Conservation (phyloP, 2,888 invertebrate genomes). For the Eledone cirrhosa region DNA sequence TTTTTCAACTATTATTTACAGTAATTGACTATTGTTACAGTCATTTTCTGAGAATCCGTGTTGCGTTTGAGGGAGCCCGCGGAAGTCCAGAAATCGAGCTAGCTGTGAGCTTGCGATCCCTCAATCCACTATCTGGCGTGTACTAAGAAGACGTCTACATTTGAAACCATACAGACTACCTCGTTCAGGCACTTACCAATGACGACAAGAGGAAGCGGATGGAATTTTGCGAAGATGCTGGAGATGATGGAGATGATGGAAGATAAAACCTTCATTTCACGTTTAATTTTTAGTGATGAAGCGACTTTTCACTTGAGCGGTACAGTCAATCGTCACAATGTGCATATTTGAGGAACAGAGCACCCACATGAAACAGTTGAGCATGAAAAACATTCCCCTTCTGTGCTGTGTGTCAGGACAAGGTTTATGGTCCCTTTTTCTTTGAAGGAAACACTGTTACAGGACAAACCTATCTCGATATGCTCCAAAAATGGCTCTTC, state of each 20-base stretch:
- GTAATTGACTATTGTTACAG: too few species aligned
- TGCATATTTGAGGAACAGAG: conserved; percentile 17
- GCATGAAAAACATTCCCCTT: conserved; percentile 9
- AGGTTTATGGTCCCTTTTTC: conserved; percentile 11
- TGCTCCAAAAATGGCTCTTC: conserved; percentile 20
- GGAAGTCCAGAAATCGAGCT: background rate
- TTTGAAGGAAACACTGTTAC: conserved; percentile 20
- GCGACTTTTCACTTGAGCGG: conserved; percentile 15
- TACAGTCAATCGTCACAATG: conserved; percentile 24
- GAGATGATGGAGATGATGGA: background rate
- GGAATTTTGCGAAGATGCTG: conserved; percentile 10
- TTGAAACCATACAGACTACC: conserved; percentile 7
- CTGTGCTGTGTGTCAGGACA: conserved; percentile 23
- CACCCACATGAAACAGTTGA: background rate
- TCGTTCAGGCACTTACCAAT: conserved; percentile 9
- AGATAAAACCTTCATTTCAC: conserved; percentile 1
- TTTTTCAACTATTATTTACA: too few species aligned
- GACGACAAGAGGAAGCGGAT: conserved; percentile 15
- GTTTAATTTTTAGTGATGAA: conserved; percentile 19
- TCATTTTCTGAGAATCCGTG: background rate
- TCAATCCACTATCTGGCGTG: conserved; percentile 12
- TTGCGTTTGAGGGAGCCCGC: background rate
- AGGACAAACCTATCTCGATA: conserved; percentile 22
- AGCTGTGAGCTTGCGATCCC: conserved; percentile 17
- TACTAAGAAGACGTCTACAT: background rate